Evolutionary conservation across 2,113 vertebrate genomes (phyloP).

Genomic region (Scophthalmus maximus): DNA sequence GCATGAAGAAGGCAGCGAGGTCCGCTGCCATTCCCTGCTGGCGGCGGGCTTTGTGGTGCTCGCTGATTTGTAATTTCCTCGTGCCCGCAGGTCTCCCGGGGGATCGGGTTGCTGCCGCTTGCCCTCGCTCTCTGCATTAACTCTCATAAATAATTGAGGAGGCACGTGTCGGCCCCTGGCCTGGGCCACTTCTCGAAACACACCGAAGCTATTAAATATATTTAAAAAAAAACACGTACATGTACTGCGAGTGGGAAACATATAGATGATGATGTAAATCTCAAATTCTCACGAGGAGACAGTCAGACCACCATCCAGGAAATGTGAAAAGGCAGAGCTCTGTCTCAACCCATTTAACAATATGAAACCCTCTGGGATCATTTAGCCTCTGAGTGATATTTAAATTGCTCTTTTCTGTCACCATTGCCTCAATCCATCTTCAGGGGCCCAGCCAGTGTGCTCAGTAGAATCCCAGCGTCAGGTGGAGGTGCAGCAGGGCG

Average conservation of each 20-base stretch:
- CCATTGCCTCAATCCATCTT: too few relatives aligned
- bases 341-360: neutral
- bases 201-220: constrained; percentile 45
- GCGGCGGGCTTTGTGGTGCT: constrained; percentile 32
- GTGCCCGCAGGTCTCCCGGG: constrained; percentile 29
- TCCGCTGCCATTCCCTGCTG: too few relatives aligned
- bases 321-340: too few relatives aligned
- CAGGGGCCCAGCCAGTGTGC: too few relatives aligned
- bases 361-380: neutral
- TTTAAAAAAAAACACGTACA: constrained; percentile 20
- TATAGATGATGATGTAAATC: neutral
- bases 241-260: neutral
- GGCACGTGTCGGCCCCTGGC: constrained; percentile 34
- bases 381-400: neutral
- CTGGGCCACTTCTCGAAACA: constrained; percentile 18
- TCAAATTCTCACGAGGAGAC: neutral
- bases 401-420: constrained; percentile 19
- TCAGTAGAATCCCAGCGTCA: constrained; percentile 3
- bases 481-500: constrained; percentile 13
- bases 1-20: too few relatives aligned
- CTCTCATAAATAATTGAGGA: constrained; percentile 68
- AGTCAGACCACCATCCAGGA: too few relatives aligned
- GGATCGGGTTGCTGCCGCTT: constrained; percentile 42
- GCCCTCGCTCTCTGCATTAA: constrained; percentile 57
- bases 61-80: constrained; percentile 69